Evolutionary conservation across 1,140 invertebrate species (phyloP), one percentile per base, ranked within the genome.

Genomic region (Argopecten irradians): DNA sequence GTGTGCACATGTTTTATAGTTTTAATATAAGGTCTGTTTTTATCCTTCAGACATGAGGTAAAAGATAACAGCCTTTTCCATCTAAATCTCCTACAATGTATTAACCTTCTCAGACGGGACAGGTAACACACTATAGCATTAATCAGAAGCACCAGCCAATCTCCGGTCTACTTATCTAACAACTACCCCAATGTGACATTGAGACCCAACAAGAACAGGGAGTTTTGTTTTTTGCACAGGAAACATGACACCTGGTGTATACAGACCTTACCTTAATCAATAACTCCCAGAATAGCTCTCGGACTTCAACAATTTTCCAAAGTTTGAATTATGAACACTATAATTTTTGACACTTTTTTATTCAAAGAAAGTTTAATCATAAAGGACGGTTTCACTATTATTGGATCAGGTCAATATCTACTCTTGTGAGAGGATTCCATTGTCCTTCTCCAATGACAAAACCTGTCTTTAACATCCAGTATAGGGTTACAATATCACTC

Each of bases 151-250:
- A n/a, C 11, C 22, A 5, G 22, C n/a, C n/a, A 11, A 71, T 8
- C 55, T n/a, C 0, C n/a, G 55, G 55, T 71, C 55, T 11, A 71
- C 55, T 71, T 71, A n/a, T 71, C 1, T 11, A 71, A 71, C 55
- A 28, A n/a, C 13, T 71, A 71, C 55, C 19, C 28, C 55, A 3
- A 19, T 46, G 13, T 71, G 55, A 28, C 55, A 71, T 71, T n/a
- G n/a, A n/a, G 22, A 71, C 28, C 55, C n/a, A 71, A 71, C 28
- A 71, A n/a, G 16, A 71, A n/a, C 28, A 3, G 55, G n/a, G 8
- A n/a, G 55, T n/a, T 71, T 71, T 71, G 55, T 71, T 71, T 71
- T n/a, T n/a, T n/a, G 55, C n/a, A 71, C 55, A 71, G 1, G 55
- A 71, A 71, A 71, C 55, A 22, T 28, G 22, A n/a, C 55, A 71